These are phyloP conservation scores for Drosophila fulvimacula DNA, from an alignment of 2,888 invertebrate genomes.

Conservation along the genomic window DNA sequence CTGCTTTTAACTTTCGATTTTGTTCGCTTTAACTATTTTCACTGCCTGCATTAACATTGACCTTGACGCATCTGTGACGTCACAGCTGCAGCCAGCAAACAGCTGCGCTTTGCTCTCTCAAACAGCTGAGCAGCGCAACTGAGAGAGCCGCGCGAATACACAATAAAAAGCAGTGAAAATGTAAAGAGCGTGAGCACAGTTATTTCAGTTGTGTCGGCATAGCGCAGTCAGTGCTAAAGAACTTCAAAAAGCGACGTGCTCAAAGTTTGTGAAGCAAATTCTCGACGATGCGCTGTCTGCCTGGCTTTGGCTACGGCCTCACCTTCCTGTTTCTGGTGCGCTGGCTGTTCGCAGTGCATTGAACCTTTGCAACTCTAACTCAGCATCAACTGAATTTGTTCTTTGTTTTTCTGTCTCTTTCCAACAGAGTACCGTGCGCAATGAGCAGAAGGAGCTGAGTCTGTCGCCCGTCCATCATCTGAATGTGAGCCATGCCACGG, in stretches of 20 bases:
- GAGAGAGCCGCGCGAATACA: constrained; percentile 10
- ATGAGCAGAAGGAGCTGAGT: constrained; percentile 83
- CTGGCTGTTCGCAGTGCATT: constrained; percentile 18
- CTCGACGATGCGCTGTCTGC: constrained; percentile 59
- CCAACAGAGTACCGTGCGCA: constrained; percentile 81
- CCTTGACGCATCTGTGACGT: constrained; percentile 40
- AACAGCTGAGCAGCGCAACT: constrained; percentile 37
- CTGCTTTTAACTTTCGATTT: constrained; percentile 37
- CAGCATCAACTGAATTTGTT: neutral
- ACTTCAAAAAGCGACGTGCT: constrained; percentile 17
- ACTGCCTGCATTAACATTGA: constrained; percentile 28
- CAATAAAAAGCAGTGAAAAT: constrained; percentile 33
- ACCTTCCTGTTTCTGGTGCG: constrained; percentile 70
- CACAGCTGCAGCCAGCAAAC: constrained; percentile 25
- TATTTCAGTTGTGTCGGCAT: constrained; percentile 28
- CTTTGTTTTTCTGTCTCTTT: constrained; percentile 1
- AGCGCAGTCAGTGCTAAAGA: constrained; percentile 23
- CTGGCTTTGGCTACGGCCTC: constrained; percentile 67
- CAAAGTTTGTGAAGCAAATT: constrained; percentile 10
- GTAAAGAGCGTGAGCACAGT: constrained; percentile 31
- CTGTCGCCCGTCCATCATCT: constrained; percentile 80
- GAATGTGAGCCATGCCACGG: constrained; percentile 84
- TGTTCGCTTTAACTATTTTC: constrained; percentile 25
- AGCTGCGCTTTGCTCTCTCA: constrained; percentile 36
- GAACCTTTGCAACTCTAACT: constrained; percentile 16